Evolutionary conservation across 2,113 vertebrate genomes (phyloP).

Genomic region (Gallinago undulata): DNA sequence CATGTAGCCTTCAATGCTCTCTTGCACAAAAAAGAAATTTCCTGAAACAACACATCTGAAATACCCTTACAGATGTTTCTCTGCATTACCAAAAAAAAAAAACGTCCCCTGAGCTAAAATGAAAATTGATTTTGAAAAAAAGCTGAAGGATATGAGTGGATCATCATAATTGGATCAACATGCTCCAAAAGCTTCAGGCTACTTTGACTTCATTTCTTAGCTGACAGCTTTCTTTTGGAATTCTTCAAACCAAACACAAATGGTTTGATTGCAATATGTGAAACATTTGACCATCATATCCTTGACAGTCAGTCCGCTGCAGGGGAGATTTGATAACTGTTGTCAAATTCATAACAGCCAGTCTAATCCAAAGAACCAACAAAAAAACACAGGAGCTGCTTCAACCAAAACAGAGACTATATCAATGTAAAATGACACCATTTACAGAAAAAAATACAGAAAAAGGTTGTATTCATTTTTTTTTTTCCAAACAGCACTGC

Average conservation of each 20-base stretch:
- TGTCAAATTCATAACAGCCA: conserved; percentile 74
- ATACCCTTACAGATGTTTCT: conserved; percentile 71
- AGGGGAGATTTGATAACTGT: conserved; percentile 74
- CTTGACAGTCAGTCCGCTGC: conserved; percentile 67
- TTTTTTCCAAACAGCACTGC: neutral
- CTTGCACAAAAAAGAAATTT: conserved; percentile 61
- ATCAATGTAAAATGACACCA: conserved; percentile 22
- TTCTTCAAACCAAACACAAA: conserved; percentile 74
- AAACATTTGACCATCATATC: conserved; percentile 75
- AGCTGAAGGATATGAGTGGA: conserved; percentile 74
- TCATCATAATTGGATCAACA: conserved; percentile 79
- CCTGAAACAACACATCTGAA: conserved; percentile 67
- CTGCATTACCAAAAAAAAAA: conserved; percentile 45
- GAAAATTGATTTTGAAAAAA: conserved; percentile 78
- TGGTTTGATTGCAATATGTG: conserved; percentile 74
- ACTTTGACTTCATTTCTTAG: conserved; percentile 73
- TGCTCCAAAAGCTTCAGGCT: conserved; percentile 69
- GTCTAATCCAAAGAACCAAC: conserved; percentile 60
- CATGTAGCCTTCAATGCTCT: neutral
- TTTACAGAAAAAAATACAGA: neutral
- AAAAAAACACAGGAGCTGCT: conserved; percentile 33
- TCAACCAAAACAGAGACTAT: neutral
- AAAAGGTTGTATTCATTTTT: neutral
- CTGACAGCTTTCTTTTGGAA: conserved; percentile 76
- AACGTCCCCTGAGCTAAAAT: conserved; percentile 65